These are phyloP conservation scores for Hymenopus coronatus DNA, from an alignment of 2,888 invertebrate species.

Conservation along the genomic window DNA sequence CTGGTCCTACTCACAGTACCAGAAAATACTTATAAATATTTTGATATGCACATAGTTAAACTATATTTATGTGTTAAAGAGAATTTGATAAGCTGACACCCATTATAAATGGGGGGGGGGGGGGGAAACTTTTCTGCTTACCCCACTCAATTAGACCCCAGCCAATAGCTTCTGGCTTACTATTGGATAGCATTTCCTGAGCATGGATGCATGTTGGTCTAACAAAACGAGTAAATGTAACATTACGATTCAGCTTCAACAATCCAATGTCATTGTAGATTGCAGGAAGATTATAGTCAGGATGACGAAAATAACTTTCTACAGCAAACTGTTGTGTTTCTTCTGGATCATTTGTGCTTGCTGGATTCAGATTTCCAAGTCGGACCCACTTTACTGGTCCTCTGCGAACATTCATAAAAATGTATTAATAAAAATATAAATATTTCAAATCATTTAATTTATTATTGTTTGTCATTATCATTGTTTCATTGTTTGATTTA, in stretches of 20 bases:
- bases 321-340: slow-evolving; percentile 54
- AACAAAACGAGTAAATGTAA: slow-evolving; percentile 54
- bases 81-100: no score
- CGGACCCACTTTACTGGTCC: slow-evolving; percentile 49
- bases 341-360: slow-evolving; percentile 51
- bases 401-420: not conserved
- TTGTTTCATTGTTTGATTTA: no score
- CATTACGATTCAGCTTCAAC: slow-evolving; percentile 52
- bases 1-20: no score
- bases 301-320: slow-evolving; percentile 52
- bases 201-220: slow-evolving; percentile 59
- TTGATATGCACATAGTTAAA: no score
- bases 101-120: no score
- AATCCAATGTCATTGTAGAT: slow-evolving; percentile 66
- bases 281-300: slow-evolving; percentile 55
- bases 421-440: not conserved
- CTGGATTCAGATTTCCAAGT: slow-evolving; percentile 56
- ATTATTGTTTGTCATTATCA: no score
- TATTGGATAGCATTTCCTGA: not conserved
- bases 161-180: slow-evolving; percentile 51
- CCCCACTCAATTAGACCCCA: slow-evolving; percentile 54
- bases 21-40: no score
- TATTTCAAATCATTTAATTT: no score
- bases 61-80: no score
- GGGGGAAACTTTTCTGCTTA: not conserved